Evolutionary conservation across 2,888 invertebrate species (phyloP).

Genomic region (Portevinia maculata): DNA sequence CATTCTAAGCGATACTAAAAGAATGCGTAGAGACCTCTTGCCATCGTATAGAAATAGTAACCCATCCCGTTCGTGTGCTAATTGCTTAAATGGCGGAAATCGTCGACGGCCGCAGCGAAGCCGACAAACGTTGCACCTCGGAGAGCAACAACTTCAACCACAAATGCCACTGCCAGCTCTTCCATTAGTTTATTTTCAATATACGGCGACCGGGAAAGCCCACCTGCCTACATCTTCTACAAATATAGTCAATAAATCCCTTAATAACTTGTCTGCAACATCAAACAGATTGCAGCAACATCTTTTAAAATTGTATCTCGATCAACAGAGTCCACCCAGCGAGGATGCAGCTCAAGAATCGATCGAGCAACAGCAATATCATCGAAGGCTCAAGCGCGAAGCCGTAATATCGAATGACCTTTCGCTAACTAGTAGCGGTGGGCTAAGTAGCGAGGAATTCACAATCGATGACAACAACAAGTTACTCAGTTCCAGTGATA

Average conservation of each 20-base stretch:
- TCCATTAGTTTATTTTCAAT: slow-evolving; percentile 28
- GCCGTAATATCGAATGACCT: slow-evolving; percentile 53
- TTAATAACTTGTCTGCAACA: slow-evolving; percentile 42
- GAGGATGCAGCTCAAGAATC: slow-evolving; percentile 56
- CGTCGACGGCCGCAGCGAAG: slow-evolving; percentile 21
- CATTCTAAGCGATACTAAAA: slow-evolving; percentile 55
- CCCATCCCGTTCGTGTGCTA: slow-evolving; percentile 55
- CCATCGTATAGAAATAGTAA: slow-evolving; percentile 22
- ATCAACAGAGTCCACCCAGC: slow-evolving; percentile 51
- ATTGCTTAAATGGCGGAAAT: slow-evolving; percentile 43
- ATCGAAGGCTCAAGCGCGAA: slow-evolving; percentile 56
- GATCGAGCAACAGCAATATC: slow-evolving; percentile 21
- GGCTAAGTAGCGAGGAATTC: slow-evolving; percentile 61
- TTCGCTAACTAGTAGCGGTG: slow-evolving; percentile 53
- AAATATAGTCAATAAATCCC: slow-evolving; percentile 29
- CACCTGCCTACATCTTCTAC: slow-evolving; percentile 54
- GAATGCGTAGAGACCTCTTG: slow-evolving; percentile 19
- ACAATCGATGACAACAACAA: slow-evolving; percentile 60
- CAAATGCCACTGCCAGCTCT: slow-evolving; percentile 34
- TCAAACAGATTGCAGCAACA: slow-evolving; percentile 48
- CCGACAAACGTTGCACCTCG: slow-evolving; percentile 28
- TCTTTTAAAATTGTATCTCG: slow-evolving; percentile 47
- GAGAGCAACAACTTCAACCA: slow-evolving; percentile 38
- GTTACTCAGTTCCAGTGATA: slow-evolving; percentile 76
- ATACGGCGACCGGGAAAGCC: slow-evolving; percentile 32